Evolutionary conservation across 1,140 invertebrate genomes (phyloP).

Genomic region (Sycobia sp.): DNA sequence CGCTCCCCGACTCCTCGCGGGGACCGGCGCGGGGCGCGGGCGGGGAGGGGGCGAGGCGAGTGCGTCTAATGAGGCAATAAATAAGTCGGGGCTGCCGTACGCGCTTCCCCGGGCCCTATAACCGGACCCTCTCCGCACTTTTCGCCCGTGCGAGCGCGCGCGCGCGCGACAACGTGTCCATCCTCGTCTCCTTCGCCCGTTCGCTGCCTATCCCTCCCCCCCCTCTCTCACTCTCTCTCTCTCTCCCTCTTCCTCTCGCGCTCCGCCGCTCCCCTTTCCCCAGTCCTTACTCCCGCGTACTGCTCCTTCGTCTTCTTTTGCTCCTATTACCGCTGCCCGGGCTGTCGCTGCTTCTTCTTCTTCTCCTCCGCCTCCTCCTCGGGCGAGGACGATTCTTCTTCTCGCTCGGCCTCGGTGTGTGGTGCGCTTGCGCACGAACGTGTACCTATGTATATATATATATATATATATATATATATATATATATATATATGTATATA

Average conservation of each 20-base stretch:
- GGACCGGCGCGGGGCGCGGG: no score
- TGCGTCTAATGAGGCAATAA: conserved; percentile 64
- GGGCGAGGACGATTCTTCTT: conserved; percentile 11
- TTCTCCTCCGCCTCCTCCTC: background rate
- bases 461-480: no score
- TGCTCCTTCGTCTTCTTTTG: conserved; percentile 35
- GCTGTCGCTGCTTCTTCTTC: background rate
- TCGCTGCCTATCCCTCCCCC: conserved; percentile 21
- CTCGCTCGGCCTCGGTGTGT: background rate
- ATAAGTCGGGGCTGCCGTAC: conserved; percentile 58
- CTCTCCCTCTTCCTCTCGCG: conserved; percentile 37
- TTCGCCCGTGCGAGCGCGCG: conserved; percentile 44
- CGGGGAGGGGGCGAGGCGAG: conserved; percentile 59
- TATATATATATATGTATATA: no score
- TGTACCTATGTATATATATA: no score
- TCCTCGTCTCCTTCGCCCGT: conserved; percentile 40
- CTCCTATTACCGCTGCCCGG: background rate
- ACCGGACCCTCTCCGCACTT: conserved; percentile 60
- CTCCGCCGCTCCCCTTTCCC: conserved; percentile 35
- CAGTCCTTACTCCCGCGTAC: conserved; percentile 1
- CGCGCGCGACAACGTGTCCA: conserved; percentile 52
- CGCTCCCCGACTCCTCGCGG: no score
- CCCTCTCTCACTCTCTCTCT: conserved; percentile 6
- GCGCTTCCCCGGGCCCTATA: conserved; percentile 37
- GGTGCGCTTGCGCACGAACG: no score